phyloP scores from a whole-genome alignment of 2,888 invertebrate species.

The Unio pictorum region DNA sequence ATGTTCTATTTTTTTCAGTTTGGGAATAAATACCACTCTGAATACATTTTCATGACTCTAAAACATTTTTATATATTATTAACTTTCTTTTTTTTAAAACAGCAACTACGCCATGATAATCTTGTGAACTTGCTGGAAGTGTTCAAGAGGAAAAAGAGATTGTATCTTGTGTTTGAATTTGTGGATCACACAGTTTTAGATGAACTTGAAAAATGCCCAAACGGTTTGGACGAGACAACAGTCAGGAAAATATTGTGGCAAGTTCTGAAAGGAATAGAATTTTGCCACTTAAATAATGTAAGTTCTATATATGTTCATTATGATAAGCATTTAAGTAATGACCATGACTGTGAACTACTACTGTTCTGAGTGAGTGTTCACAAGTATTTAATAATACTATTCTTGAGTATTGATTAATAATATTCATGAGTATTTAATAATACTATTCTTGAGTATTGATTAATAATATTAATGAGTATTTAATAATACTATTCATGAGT shows the following conservation, averaged over 20 bases:
- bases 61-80: not conserved
- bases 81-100: constrained; percentile 27
- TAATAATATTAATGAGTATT: too few relatives aligned
- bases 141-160: constrained; percentile 85
- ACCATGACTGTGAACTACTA: too few relatives aligned
- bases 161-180: constrained; percentile 91
- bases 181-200: constrained; percentile 88
- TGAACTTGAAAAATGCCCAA: constrained; percentile 82
- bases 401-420: too few relatives aligned
- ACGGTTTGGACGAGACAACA: constrained; percentile 82
- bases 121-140: constrained; percentile 91
- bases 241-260: constrained; percentile 86
- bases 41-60: not conserved
- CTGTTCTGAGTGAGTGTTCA: too few relatives aligned
- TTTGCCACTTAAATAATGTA: constrained; percentile 88
- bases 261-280: constrained; percentile 78
- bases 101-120: constrained; percentile 91
- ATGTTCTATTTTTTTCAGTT: not conserved
- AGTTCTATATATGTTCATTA: constrained; percentile 63
- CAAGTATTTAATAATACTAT: too few relatives aligned
- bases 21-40: not conserved
- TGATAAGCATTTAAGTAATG: too few relatives aligned
- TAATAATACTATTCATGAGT: too few relatives aligned
- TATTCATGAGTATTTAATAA: too few relatives aligned
- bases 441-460: too few relatives aligned